These are phyloP conservation scores for Drosophila murphyi DNA, from an alignment of 1,140 invertebrate genomes.

Conservation along the genomic window DNA sequence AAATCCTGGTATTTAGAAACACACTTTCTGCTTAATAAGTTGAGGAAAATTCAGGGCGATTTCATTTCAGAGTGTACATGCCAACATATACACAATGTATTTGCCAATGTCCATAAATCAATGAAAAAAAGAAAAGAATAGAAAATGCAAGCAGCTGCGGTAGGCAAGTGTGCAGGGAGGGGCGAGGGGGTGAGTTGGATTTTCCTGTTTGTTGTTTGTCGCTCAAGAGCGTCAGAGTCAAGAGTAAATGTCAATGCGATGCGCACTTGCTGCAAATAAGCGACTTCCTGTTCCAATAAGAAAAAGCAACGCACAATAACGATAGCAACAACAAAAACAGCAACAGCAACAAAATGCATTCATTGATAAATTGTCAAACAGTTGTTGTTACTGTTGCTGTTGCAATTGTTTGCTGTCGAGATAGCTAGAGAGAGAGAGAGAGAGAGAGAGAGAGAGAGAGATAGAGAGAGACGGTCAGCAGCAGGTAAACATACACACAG, in stretches of 20 bases:
- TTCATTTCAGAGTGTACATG: too few relatives aligned
- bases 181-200: background rate
- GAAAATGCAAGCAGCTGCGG: slow-evolving; percentile 12
- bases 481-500: slow-evolving; percentile 69
- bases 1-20: background rate
- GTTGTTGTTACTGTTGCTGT: slow-evolving; percentile 52
- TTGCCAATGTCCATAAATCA: slow-evolving; percentile 38
- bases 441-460: background rate
- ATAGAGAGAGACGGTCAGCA: slow-evolving; percentile 28
- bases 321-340: slow-evolving; percentile 28
- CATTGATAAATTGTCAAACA: slow-evolving; percentile 82
- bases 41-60: too few relatives aligned
- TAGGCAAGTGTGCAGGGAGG: slow-evolving; percentile 22
- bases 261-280: slow-evolving; percentile 79
- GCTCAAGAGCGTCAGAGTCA: slow-evolving; percentile 30
- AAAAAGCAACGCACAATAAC: slow-evolving; percentile 55
- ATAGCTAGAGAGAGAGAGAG: background rate
- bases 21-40: too few relatives aligned
- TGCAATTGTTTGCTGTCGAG: slow-evolving; percentile 57
- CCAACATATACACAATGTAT: too few relatives aligned
- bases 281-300: slow-evolving; percentile 81
- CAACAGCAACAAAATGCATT: slow-evolving; percentile 45
- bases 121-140: slow-evolving; percentile 30
- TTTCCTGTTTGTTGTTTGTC: background rate
- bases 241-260: slow-evolving; percentile 75